Evolutionary conservation across 1,140 invertebrate genomes (phyloP), one percentile per base, ranked within the genome.

Genomic region (Calliphora vicina): DNA sequence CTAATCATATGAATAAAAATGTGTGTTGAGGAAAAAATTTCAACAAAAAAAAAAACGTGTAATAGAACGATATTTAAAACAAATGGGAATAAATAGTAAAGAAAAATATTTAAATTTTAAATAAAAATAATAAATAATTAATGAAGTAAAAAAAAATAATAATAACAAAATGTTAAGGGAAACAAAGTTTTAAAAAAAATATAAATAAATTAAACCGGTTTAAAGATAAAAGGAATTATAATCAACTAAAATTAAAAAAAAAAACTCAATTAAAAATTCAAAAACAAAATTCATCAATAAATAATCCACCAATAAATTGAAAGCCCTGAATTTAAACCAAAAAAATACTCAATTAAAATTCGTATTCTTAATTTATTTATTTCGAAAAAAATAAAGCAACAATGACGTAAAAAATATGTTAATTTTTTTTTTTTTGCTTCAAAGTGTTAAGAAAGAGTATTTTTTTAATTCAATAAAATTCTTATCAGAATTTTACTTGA

Each of bases 61-160:
- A 20, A 67, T 4, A 23, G 20, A 67, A 23, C 20, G n/a, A 67
- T 8, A 23, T 23, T 6, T 23, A 67, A 23, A 67, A 23, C 15
- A 20, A 67, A 67, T n/a, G 9, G 15, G n/a, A 23, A 3, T 23
- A 23, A 67, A 67, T 13, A 67, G 0, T 6, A 67, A 67, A 67
- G 57, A 67, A 67, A 67, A 23, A 67, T 23, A 67, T 23, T 23
- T 23, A 67, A 67, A 20, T 57, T 10, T 17, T 23, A 67, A 67
- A 23, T 67, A 67, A 67, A 67, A 67, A 67, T 23, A 23, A 67
- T 67, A 67, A 67, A 67, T 20, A 61, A 61, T 61, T 61, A 61
- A 23, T 67, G 1, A 10, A 67, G n/a, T 29, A 67, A 20, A 67
- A 20, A 20, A 67, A 67, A 67, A 23, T 4, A 67, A 67, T n/a